Conservation (phyloP, 2,113 vertebrate species). For the Phylloscopus trochilus region DNA sequence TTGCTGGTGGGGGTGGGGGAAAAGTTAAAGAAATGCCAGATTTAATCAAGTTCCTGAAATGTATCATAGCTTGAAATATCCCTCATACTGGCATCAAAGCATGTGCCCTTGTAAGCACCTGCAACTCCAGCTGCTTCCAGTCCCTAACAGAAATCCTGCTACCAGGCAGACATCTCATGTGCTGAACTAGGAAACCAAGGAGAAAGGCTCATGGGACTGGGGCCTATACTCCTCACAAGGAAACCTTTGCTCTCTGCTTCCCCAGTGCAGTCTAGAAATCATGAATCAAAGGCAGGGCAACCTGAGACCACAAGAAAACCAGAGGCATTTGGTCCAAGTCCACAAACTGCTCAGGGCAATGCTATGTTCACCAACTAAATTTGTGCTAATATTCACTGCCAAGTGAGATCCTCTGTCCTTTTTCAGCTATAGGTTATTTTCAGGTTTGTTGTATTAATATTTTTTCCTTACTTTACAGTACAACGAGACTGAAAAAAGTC, state of each 20-base stretch:
- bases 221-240: neutral
- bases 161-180: neutral
- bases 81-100: neutral
- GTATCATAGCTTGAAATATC: constrained; percentile 16
- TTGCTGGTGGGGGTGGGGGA: neutral
- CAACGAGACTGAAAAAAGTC: neutral
- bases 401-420: neutral
- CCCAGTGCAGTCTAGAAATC: neutral
- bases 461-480: neutral
- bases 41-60: constrained; percentile 18
- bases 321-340: neutral
- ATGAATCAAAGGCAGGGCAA: neutral
- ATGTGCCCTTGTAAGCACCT: neutral
- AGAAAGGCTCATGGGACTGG: neutral
- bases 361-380: neutral
- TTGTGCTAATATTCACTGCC: neutral
- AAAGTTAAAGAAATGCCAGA: neutral
- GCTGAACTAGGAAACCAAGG: neutral
- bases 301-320: neutral
- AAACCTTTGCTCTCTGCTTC: neutral
- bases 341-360: neutral
- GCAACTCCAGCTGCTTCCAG: neutral
- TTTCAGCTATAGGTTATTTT: neutral
- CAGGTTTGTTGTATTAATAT: neutral
- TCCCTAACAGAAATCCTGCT: neutral